phyloP scores from a whole-genome alignment of 1,140 invertebrate species.

The Ceratina australensis region DNA sequence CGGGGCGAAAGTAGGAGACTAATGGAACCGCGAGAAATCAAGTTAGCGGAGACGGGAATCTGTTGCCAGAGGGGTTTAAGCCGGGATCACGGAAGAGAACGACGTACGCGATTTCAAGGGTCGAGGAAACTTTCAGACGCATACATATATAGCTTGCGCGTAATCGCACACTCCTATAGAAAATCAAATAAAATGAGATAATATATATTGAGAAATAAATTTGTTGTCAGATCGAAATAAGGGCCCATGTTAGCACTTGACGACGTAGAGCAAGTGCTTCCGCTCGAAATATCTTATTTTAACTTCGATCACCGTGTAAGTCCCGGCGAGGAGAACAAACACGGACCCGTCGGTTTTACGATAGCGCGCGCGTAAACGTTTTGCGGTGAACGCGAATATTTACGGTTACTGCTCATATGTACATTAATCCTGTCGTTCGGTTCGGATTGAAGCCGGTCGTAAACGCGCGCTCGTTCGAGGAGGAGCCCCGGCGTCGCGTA shows the following conservation, averaged over 20 bases:
- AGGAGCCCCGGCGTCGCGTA: no score
- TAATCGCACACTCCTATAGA: no score
- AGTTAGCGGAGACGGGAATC: slow-evolving; percentile 39
- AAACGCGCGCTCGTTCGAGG: background rate
- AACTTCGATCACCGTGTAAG: background rate
- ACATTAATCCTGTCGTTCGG: no score
- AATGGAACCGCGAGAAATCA: slow-evolving; percentile 58
- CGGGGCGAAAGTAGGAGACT: slow-evolving; percentile 34
- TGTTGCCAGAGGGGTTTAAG: slow-evolving; percentile 29
- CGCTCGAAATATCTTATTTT: background rate
- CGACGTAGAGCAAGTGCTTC: no score
- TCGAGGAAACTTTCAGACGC: no score
- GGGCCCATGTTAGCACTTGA: background rate
- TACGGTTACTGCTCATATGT: no score
- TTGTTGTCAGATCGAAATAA: slow-evolving; percentile 23
- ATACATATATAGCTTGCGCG: no score
- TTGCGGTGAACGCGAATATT: background rate
- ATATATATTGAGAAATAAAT: background rate
- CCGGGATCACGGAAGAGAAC: background rate
- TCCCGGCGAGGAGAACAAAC: no score
- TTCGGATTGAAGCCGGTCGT: background rate
- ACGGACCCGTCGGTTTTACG: no score
- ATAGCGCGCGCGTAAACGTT: background rate
- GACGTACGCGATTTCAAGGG: background rate
- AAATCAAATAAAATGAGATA: no score